Evolutionary conservation across 1,140 invertebrate species (phyloP), one percentile per base, ranked within the genome.

Genomic region (Pararge aegeria): DNA sequence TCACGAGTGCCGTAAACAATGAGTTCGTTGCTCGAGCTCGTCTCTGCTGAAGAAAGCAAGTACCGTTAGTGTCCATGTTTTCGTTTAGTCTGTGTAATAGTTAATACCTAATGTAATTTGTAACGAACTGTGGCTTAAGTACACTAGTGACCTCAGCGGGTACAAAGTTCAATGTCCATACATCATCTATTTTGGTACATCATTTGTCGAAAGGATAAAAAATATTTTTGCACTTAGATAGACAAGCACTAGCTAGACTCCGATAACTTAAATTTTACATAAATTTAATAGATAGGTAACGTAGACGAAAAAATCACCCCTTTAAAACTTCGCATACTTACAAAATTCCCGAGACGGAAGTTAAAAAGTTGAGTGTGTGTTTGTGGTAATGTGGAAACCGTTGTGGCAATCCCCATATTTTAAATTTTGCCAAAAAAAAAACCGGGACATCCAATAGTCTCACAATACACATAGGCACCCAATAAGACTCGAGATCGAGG

Each of bases 171-270:
- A 64, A 72, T 74, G 74, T 78, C 75, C 72, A 77, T 68, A 77
- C 70, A 76, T 68, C 64, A 61, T 81, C 77, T 87, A 86, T 87
- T 86, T 87, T 87, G 70, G 70, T 87, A 87, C 52, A 61, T 37
- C 30, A 34, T 34, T 34, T 34, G 30, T 34, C 44, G 61, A 61
- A 68, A 73, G 54, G 73, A 71, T 53, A 73, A 68, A 77, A 61
- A 64, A 70, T 86, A 88, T 88, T 88, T 88, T 88, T 88, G 85
- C 85, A 88, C 85, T 64, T 85, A 83, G 80, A 70, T 83, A 80
- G 70, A 77, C 61, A 66, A 71, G 75, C 81, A 85, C 78, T 78
- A 72, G 65, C 55, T 73, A 75, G 70, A 56, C 44, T 49, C 50
- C 27, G 24, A 38, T 61, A 44, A n/a, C 16, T 16, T 54, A 46